Base-by-base conservation (phyloP, 2,888 invertebrate genomes). In the Diarsia rubi region DNA sequence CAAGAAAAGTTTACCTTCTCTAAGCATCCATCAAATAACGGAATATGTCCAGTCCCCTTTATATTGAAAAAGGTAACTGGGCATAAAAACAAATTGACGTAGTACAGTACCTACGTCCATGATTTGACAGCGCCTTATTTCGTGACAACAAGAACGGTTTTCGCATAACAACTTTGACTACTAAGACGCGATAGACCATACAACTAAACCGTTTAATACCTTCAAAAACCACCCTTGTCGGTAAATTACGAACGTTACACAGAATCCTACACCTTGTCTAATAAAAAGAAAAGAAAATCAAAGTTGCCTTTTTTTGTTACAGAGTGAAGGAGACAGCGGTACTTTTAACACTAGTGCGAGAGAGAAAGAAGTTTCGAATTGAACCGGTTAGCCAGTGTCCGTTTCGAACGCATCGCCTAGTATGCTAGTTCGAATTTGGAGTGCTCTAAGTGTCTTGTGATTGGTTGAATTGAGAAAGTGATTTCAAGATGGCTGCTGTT, bases 401-500 rank as follows among this genome's bases (percentile, higher is more conserved):
- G 88, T 89, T 87, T 88, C 87, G 89, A 89, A 90, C 89, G 89
- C 90, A 88, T 89, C 90, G 91, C 90, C 94, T 94, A 95, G 95
- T 94, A 95, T 95, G 95, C 93, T 88, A 87, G 92, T 89, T 90
- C 88, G 86, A 89, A 89, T 88, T 90, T 88, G 69, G 86, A 86
- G 84, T 87, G 69, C 81, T 79, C 59, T 82, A 85, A 86, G 87
- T 87, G 87, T 82, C 88, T 89, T 91, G 92, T 91, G 91, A 90
- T 88, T 88, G 90, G 91, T 92, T 92, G 78, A 89, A 88, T 88
- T 88, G 86, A 86, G 81, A 89, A 89, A 90, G 92, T 90, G 90
- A 90, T 90, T 86, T 85, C 92, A 95, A 95, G 90, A 96, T 96
- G 96, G 94, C 95, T 78, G 92, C 86, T 77, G 82, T 95, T 94